Evolutionary conservation across 2,113 vertebrate genomes (phyloP).

Genomic region (Capreolus pygargus): DNA sequence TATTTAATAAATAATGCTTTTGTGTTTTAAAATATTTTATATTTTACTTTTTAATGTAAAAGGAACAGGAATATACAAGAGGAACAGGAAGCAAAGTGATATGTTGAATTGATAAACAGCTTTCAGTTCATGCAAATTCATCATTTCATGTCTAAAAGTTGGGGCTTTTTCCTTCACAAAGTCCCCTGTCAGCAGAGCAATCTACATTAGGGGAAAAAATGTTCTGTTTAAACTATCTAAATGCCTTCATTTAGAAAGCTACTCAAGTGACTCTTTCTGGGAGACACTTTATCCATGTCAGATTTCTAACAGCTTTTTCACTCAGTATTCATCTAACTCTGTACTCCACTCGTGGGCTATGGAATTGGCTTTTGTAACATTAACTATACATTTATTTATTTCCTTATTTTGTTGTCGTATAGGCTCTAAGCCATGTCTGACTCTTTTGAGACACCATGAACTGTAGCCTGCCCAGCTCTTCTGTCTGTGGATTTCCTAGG

Average conservation of each 20-base stretch:
- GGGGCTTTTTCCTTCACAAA: not conserved
- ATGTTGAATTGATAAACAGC: not conserved
- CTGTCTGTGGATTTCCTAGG: not conserved
- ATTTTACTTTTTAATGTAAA: constrained; percentile 1
- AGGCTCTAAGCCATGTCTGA: not conserved
- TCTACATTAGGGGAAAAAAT: not conserved
- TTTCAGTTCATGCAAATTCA: not conserved
- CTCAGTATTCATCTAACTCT: not conserved
- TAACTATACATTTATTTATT: not conserved
- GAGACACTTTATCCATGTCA: not conserved
- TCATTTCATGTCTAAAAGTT: not conserved
- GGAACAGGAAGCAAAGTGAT: not conserved
- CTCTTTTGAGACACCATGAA: not conserved
- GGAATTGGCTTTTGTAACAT: not conserved
- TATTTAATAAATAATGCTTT: not conserved
- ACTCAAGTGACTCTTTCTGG: not conserved
- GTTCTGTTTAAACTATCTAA: not conserved
- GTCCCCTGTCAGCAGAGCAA: not conserved
- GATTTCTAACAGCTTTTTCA: not conserved
- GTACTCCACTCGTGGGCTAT: not conserved
- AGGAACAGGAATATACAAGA: not conserved
- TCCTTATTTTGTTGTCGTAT: not conserved
- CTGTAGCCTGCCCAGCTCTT: not conserved
- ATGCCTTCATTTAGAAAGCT: not conserved
- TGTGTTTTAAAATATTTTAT: not conserved